phyloP scores from a whole-genome alignment of 2,113 vertebrate genomes.

The Telmatochromis sp. region DNA sequence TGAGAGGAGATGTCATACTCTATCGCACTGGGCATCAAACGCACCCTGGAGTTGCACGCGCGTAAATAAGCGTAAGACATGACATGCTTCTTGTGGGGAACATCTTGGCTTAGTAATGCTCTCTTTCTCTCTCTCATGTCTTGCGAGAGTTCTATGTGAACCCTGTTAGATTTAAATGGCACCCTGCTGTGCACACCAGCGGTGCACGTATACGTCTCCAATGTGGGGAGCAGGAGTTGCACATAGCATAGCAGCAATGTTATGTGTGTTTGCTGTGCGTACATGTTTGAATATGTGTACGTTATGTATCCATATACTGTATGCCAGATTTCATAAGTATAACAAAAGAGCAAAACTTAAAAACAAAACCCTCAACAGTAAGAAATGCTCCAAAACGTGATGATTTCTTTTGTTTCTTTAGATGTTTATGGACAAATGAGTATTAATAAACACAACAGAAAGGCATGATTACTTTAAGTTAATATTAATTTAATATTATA shows the following conservation, averaged over 20 bases:
- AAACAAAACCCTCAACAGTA: neutral
- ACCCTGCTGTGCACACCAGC: conserved; percentile 23
- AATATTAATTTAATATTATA: neutral
- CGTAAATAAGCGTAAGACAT: conserved; percentile 25
- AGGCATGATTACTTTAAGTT: neutral
- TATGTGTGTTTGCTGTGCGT: neutral
- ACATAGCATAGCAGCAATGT: neutral
- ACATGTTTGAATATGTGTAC: neutral
- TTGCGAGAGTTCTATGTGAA: conserved; percentile 36
- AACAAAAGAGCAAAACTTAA: neutral
- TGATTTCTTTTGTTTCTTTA: neutral
- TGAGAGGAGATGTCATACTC: conserved; percentile 37
- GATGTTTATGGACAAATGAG: neutral
- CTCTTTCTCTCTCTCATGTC: conserved; percentile 2
- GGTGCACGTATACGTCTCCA: neutral
- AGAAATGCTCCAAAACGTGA: neutral
- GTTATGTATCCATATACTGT: neutral
- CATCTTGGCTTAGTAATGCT: neutral
- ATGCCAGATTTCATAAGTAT: neutral
- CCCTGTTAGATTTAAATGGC: conserved; percentile 62
- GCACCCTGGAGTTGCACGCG: neutral
- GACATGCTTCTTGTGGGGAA: conserved; percentile 10
- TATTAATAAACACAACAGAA: neutral
- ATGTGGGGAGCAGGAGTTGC: neutral
- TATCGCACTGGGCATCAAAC: conserved; percentile 45